Percentiles rank a stretch among this genome's conserved stretches.
Conservation (phyloP, 2,113 vertebrate genomes). For the Lipophrys pholis region DNA sequence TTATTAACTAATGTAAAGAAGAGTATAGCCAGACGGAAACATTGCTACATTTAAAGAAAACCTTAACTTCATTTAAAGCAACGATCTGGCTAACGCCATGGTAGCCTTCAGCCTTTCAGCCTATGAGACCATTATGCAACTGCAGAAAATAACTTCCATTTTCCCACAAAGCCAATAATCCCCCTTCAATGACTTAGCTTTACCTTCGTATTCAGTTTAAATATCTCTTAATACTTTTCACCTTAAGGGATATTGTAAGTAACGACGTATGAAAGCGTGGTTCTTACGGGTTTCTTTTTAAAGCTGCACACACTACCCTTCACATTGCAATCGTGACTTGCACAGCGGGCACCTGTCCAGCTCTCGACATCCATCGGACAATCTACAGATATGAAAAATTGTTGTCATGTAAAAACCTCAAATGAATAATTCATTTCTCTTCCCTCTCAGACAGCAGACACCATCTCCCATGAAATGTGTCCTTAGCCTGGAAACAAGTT, state of each 20-base stretch:
- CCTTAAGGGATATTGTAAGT: slow-evolving; percentile 44
- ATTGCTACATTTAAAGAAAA: slow-evolving; percentile 10
- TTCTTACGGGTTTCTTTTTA: slow-evolving; percentile 33
- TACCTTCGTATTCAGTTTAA: slow-evolving; percentile 58
- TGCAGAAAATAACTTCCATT: slow-evolving; percentile 65
- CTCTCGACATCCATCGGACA: slow-evolving; percentile 39
- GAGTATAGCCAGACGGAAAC: slow-evolving; percentile 19
- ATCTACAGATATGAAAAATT: slow-evolving; percentile 52
- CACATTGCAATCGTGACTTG: slow-evolving; percentile 51
- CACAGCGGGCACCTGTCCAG: slow-evolving; percentile 31
- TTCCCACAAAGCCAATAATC: slow-evolving; percentile 66
- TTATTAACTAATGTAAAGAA: no score
- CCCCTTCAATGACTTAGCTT: slow-evolving; percentile 63
- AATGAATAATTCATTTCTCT: slow-evolving; percentile 67
- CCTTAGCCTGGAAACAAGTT: slow-evolving; percentile 54
- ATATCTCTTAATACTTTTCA: slow-evolving; percentile 39
- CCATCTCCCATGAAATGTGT: slow-evolving; percentile 59
- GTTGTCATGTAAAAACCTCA: slow-evolving; percentile 55
- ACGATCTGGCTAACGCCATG: slow-evolving; percentile 58
- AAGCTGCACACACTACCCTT: slow-evolving; percentile 48
- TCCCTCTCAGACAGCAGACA: slow-evolving; percentile 38
- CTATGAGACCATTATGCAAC: slow-evolving; percentile 65
- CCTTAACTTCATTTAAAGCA: slow-evolving; percentile 53
- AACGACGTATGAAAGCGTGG: slow-evolving; percentile 28
- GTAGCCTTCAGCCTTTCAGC: slow-evolving; percentile 52